A percentile compares a stretch with the other conserved stretches of the same genome.
Conservation (phyloP, 2,797 vertebrate genomes). For the Xiphophorus birchmanni region DNA sequence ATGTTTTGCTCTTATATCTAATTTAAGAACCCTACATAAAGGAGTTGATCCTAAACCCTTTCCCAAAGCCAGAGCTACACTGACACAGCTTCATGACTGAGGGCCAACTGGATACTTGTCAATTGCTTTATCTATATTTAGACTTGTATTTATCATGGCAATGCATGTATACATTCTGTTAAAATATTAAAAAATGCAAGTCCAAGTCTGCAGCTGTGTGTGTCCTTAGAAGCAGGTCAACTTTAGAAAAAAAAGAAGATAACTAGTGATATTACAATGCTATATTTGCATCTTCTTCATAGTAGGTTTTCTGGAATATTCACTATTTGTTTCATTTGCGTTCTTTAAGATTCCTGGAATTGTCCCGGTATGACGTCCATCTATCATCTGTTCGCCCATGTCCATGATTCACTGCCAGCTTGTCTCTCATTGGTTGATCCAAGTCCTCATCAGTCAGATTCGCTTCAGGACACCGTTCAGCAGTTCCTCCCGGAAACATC, state of each 20-base stretch:
- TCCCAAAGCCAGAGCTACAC: neutral
- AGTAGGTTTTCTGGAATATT: neutral
- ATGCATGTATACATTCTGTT: neutral
- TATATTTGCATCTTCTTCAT: neutral
- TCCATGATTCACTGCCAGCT: neutral
- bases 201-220: neutral
- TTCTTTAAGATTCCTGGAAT: neutral
- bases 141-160: neutral
- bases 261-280: neutral
- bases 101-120: neutral
- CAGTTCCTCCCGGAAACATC: neutral
- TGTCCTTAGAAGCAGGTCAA: neutral
- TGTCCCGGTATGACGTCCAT: neutral
- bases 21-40: neutral
- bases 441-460: neutral
- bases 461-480: neutral
- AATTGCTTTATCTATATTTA: neutral
- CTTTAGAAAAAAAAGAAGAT: neutral
- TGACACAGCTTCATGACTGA: neutral
- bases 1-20: neutral
- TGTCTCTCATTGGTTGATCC: neutral
- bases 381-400: neutral
- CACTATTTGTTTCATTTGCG: neutral
- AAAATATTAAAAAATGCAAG: neutral
- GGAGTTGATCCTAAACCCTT: neutral